Percentiles rank a stretch among this genome's conserved stretches.
phyloP scores from a whole-genome alignment of 2,797 vertebrate genomes.

The Ptychobarbus kaznakovi region DNA sequence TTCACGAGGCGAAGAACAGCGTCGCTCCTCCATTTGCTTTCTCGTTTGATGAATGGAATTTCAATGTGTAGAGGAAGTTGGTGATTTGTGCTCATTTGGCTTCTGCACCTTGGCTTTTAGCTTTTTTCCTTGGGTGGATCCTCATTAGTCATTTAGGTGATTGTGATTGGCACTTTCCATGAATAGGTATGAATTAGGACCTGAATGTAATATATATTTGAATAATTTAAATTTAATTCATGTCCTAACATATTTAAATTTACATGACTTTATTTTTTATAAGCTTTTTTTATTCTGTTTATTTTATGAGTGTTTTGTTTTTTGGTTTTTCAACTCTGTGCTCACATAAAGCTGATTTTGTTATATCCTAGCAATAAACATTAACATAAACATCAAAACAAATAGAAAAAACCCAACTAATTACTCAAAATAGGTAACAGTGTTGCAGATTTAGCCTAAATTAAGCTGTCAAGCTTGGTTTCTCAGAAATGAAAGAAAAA shows the following conservation, averaged over 20 bases:
- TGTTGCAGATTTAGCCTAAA: not conserved
- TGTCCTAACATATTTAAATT: not conserved
- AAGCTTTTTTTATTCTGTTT: not conserved
- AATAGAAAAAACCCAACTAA: not conserved
- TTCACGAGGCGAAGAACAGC: conserved; percentile 40
- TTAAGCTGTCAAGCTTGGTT: not conserved
- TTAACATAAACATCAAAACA: not conserved
- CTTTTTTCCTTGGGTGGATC: not conserved
- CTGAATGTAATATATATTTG: not conserved
- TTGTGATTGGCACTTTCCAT: conserved; percentile 4
- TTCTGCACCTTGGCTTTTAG: not conserved
- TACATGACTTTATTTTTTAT: not conserved
- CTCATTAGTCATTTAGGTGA: conserved; percentile 9
- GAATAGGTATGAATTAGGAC: not conserved
- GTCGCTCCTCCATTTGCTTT: conserved; percentile 14
- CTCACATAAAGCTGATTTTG: not conserved
- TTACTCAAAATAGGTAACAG: not conserved
- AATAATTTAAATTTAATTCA: not conserved
- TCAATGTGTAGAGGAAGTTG: not conserved
- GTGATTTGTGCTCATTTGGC: not conserved
- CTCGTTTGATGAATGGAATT: not conserved
- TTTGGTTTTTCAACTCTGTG: not conserved
- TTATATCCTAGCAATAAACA: not conserved
- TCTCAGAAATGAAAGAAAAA: not conserved
- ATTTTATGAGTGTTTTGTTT: not conserved